Evolutionary conservation across 2,113 vertebrate genomes (phyloP), one percentile per base, ranked within the genome.

Genomic region (Sebastes schlegelii): DNA sequence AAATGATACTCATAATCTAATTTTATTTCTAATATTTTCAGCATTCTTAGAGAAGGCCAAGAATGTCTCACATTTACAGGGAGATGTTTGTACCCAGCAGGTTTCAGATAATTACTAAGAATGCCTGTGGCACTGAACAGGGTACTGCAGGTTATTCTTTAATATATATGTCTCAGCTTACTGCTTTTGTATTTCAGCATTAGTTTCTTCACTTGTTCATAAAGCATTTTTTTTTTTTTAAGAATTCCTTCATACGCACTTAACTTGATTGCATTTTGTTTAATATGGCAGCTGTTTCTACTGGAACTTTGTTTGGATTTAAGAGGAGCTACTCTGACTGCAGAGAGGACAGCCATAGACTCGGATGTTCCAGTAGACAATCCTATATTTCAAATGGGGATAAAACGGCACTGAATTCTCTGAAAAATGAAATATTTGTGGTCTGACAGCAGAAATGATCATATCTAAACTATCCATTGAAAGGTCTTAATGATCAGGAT

Each of bases 241-340:
- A 9, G 6, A 55, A 46, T 48, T 48, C 21, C n/a, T 64, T 11
- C 49, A 5, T 58, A 19, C 14, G 19, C 51, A 74, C 62, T 80
- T 19, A 62, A 14, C 46, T 46, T 46, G 48, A 82, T 75, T 62
- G 49, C 48, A 21, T 48, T 21, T 69, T 2, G 2, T 70, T 63
- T 55, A 45, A 51, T 61, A 63, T 46, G 48, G 46, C 65, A 63
- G 21, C 34, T 51, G 46, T 66, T 62, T 54, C 4, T n/a, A 42
- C 58, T 67, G 12, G 10, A 74, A 19, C 70, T 43, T 79, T 79
- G 6, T 62, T 45, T 48, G n/a, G 17, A n/a, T 51, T 42, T 52
- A 45, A 61, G 46, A 68, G 11, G 11, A 74, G 63, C 19, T 11
- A 63, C 45, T 60, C n/a, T 3, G 8, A 74, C 13, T 49, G 54